A percentile compares a stretch with the other conserved stretches of the same genome.
These are phyloP conservation scores for Tiliqua scincoides DNA, from an alignment of 2,113 vertebrate genomes.

Conservation along the genomic window DNA sequence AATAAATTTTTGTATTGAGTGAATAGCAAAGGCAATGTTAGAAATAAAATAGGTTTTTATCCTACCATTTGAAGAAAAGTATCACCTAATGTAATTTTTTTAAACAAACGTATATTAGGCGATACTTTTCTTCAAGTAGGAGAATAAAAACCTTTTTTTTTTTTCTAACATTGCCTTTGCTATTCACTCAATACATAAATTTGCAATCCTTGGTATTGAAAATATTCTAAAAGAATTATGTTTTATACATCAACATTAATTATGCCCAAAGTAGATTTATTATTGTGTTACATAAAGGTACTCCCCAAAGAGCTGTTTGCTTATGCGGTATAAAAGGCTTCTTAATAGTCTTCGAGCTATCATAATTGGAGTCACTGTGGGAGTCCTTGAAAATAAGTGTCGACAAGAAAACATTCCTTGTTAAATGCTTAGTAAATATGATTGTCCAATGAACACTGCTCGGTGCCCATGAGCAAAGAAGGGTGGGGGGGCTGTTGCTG, in stretches of 20 bases:
- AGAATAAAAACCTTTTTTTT: not conserved
- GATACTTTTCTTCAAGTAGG: not conserved
- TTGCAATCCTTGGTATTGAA: not conserved
- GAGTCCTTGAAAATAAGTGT: constrained; percentile 22
- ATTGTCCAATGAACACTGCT: too few species aligned
- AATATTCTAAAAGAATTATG: not conserved
- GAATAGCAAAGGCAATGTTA: not conserved
- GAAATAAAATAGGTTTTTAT: not conserved
- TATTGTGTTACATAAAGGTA: constrained; percentile 18
- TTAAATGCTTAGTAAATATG: not conserved
- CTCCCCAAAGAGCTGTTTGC: not conserved
- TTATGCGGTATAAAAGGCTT: not conserved
- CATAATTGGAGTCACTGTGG: not conserved
- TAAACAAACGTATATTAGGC: not conserved
- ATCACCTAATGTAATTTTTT: not conserved
- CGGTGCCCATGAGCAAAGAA: too few species aligned
- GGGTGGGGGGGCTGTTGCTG: too few species aligned
- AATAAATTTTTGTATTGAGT: not conserved
- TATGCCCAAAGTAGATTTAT: not conserved
- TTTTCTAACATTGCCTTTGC: not conserved
- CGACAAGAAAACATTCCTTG: not conserved
- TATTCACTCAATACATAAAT: not conserved
- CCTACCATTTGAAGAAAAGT: not conserved
- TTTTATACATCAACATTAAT: not conserved
- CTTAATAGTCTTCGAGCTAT: not conserved